phyloP scores from a whole-genome alignment of 2,888 invertebrate genomes.

The Limnephilus rhombicus region DNA sequence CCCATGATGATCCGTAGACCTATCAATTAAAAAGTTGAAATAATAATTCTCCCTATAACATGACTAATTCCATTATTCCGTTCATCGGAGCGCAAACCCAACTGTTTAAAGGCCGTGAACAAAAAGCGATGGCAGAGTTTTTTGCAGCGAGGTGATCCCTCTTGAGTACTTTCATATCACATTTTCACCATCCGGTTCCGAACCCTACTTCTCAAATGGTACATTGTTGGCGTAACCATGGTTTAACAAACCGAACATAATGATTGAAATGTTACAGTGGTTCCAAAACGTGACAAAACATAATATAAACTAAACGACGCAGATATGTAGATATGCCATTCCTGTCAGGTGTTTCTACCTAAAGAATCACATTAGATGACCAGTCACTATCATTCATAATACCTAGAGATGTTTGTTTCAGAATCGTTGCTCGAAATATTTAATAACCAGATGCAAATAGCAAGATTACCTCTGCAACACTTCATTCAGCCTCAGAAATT shows the following conservation, averaged over 20 bases:
- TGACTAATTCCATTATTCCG: constrained; percentile 54
- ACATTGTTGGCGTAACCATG: constrained; percentile 62
- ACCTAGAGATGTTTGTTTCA: too few relatives aligned
- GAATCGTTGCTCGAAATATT: too few relatives aligned
- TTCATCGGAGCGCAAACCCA: constrained; percentile 55
- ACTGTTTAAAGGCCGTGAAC: constrained; percentile 51
- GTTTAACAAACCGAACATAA: constrained; percentile 65
- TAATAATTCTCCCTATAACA: constrained; percentile 4
- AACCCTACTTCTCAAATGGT: constrained; percentile 37
- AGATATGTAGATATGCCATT: too few relatives aligned
- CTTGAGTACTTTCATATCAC: constrained; percentile 59
- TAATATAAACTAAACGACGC: too few relatives aligned
- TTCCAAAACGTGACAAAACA: not conserved
- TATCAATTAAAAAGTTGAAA: constrained; percentile 1
- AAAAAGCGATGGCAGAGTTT: constrained; percentile 46
- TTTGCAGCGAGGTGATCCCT: constrained; percentile 55
- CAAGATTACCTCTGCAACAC: too few relatives aligned
- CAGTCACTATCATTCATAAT: too few relatives aligned
- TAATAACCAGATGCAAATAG: too few relatives aligned
- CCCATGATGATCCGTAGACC: not conserved
- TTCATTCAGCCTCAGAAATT: too few relatives aligned
- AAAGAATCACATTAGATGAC: too few relatives aligned
- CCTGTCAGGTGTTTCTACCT: too few relatives aligned
- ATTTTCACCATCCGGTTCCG: constrained; percentile 55
- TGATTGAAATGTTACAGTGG: constrained; percentile 33